Base-by-base conservation (phyloP, 2,113 vertebrate genomes). In the Bufo bufo region DNA sequence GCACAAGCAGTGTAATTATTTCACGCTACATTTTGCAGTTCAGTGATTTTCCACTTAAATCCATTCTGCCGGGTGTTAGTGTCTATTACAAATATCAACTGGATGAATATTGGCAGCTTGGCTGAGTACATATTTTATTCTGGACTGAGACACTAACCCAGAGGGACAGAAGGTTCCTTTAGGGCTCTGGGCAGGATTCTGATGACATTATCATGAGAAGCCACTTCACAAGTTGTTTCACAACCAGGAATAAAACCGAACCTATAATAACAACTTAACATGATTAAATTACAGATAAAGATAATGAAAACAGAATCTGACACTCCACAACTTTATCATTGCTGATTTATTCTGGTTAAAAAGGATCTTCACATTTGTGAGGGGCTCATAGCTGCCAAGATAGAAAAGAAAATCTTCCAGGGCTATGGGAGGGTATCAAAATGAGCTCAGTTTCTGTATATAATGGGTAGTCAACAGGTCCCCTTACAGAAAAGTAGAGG, bases 81-180 rank as follows among this genome's bases (percentile, higher is more conserved):
- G n/a, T 69, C 81, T 69, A 16, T 66, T 66, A 66, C 63, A 7
- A 17, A 52, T 66, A 50, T 49, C 63, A 63, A 69, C 19, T 69
- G 63, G 23, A 33, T 83, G 81, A 49, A 13, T 66, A 20, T 50
- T 12, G 63, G 81, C 81, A 52, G 63, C 59, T 69, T 17, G 45
- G 61, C 81, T 83, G 47, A 52, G 20, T 16, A 69, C 59, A 82
- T 52, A 83, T 83, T 69, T 83, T 69, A 83, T 83, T n/a, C 61
- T 83, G 50, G 47, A 83, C 61, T 69, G 81, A 66, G 52, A 69
- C 58, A 47, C 54, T 52, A 69, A 83, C 63, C 81, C 63, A 8
- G 45, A 69, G 81, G 33, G 61, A 66, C 47, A 23, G 61, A 52
- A 7, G 61, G 61, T 3, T 83, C 61, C 61, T 82, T 66, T 9